These are phyloP conservation scores for Panthera leo DNA, from an alignment of 2,113 vertebrate species.

Conservation along the genomic window DNA sequence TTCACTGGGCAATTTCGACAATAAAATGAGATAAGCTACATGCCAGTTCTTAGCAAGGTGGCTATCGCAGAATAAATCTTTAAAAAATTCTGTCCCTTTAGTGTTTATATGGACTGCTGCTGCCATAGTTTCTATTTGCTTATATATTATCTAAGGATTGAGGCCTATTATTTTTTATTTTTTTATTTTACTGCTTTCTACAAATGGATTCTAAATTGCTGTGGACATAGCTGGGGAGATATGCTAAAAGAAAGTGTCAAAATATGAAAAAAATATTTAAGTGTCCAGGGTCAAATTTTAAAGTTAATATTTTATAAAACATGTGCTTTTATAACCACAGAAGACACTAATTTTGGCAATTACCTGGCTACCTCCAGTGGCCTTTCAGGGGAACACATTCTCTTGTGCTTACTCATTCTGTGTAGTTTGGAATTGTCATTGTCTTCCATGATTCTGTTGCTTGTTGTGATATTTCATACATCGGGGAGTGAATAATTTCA, in stretches of 20 bases:
- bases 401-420: neutral
- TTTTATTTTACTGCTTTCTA: constrained; percentile 44
- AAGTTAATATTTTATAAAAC: neutral
- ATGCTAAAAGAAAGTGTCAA: neutral
- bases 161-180: neutral
- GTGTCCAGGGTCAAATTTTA: neutral
- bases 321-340: neutral
- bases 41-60: neutral
- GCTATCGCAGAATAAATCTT: neutral
- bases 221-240: neutral
- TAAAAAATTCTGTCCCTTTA: neutral
- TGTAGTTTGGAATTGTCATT: neutral
- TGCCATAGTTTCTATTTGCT: neutral
- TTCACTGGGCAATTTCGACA: neutral
- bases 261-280: constrained; percentile 22
- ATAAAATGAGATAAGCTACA: neutral
- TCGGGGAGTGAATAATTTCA: neutral
- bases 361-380: neutral
- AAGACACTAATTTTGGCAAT: neutral
- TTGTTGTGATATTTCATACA: neutral
- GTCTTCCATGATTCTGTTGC: neutral
- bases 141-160: neutral
- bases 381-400: neutral
- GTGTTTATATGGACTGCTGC: neutral
- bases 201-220: neutral